phyloP scores from a whole-genome alignment of 2,797 vertebrate species.

The Neosalanx taihuensis region DNA sequence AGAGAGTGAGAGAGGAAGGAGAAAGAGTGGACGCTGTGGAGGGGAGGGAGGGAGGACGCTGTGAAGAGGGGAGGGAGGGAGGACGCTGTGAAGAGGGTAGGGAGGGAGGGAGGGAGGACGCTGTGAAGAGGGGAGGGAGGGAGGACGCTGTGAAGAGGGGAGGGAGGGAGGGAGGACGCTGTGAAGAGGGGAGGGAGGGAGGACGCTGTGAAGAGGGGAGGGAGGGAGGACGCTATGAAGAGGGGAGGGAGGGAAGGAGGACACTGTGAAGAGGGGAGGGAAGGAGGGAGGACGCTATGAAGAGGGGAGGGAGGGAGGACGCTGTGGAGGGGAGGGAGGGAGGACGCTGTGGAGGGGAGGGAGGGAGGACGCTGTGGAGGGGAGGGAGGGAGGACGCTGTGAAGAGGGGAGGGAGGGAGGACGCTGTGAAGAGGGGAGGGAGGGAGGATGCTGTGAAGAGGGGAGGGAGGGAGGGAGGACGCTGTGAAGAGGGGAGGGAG shows the following conservation, averaged over 20 bases:
- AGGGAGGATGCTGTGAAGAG: neutral
- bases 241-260: constrained; percentile 2
- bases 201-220: no score
- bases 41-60: neutral
- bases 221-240: neutral
- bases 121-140: no score
- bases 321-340: neutral
- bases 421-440: no score
- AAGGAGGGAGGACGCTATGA: neutral
- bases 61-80: neutral
- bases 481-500: neutral
- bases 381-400: neutral
- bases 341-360: no score
- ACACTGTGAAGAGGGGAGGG: neutral
- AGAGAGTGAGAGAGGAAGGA: constrained; percentile 22
- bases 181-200: no score
- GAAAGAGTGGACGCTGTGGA: neutral
- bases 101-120: no score
- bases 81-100: neutral
- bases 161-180: neutral
- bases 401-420: no score
- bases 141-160: neutral
- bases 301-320: neutral
- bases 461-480: constrained; percentile 1
- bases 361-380: no score